These are phyloP conservation scores for Euplagia quadripunctaria DNA, from an alignment of 2,888 invertebrate species.

Conservation along the genomic window DNA sequence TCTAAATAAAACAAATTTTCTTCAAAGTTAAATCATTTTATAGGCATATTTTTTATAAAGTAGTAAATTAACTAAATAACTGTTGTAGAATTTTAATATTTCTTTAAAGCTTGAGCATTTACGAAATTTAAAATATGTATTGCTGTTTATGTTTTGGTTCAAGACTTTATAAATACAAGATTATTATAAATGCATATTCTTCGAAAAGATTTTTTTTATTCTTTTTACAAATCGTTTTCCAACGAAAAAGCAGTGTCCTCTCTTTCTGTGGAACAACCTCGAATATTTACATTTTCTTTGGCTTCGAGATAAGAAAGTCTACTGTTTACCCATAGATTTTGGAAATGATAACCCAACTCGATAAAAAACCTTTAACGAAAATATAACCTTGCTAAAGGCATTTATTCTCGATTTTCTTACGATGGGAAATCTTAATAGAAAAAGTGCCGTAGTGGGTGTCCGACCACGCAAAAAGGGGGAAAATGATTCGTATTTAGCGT, in stretches of 20 bases:
- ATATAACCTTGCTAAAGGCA: conserved; percentile 24
- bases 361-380: conserved; percentile 37
- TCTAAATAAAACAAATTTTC: no score
- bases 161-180: no score
- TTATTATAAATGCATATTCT: no score
- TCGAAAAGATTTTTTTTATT: no score
- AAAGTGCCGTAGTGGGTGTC: not conserved
- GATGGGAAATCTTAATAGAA: conserved; percentile 21
- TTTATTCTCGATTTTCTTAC: not conserved
- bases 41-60: no score
- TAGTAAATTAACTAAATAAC: no score
- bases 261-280: not conserved
- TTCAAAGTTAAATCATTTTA: no score
- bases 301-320: conserved; percentile 15
- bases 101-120: no score
- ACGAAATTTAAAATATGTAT: no score
- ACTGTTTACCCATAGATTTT: conserved; percentile 37
- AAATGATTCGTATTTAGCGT: not conserved
- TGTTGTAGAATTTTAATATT: no score
- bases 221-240: not conserved
- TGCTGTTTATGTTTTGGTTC: no score
- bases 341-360: conserved; percentile 36
- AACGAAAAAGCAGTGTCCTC: not conserved
- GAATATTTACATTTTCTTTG: conserved; percentile 4
- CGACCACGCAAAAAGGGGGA: not conserved